Conservation (phyloP, 2,888 invertebrate genomes). For the Tupiocoris notatus region DNA sequence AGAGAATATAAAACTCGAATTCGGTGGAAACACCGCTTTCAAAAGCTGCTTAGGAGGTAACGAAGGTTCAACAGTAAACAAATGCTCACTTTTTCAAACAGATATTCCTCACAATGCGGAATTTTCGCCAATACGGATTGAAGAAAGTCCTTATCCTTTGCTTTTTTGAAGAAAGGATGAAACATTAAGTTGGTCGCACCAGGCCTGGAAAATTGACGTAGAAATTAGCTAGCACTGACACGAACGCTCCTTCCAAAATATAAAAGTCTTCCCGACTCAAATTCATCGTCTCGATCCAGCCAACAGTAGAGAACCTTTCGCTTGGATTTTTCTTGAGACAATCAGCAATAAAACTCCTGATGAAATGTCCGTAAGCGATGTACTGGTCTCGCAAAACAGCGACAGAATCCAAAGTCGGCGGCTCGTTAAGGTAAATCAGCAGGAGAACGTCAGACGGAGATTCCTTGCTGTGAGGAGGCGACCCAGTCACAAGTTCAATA, state of each 20-base stretch:
- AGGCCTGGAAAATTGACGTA: conserved; percentile 59
- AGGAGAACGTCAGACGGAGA: conserved; percentile 99
- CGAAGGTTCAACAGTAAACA: no score
- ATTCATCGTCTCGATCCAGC: neutral
- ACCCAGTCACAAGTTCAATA: conserved; percentile 97
- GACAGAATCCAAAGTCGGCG: conserved; percentile 90
- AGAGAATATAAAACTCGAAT: no score
- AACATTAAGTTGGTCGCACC: conserved; percentile 92
- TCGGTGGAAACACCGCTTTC: neutral
- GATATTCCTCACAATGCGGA: conserved; percentile 83
- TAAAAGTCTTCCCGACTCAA: conserved; percentile 52
- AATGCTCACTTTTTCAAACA: conserved; percentile 76
- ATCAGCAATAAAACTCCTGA: conserved; percentile 93
- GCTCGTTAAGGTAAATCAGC: conserved; percentile 97
- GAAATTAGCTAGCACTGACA: neutral
- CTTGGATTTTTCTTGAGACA: conserved; percentile 94
- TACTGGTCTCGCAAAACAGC: conserved; percentile 97
- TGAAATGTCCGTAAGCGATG: conserved; percentile 94
- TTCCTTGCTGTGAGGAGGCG: conserved; percentile 97
- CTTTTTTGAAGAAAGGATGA: conserved; percentile 96
- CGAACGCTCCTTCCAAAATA: neutral
- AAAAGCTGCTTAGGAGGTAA: neutral
- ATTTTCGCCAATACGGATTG: conserved; percentile 80
- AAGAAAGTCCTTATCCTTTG: conserved; percentile 87
- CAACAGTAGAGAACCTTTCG: conserved; percentile 60